Percentiles rank a stretch among this genome's conserved stretches.
phyloP scores from a whole-genome alignment of 1,140 invertebrate genomes.

The Drosophila gunungcola region DNA sequence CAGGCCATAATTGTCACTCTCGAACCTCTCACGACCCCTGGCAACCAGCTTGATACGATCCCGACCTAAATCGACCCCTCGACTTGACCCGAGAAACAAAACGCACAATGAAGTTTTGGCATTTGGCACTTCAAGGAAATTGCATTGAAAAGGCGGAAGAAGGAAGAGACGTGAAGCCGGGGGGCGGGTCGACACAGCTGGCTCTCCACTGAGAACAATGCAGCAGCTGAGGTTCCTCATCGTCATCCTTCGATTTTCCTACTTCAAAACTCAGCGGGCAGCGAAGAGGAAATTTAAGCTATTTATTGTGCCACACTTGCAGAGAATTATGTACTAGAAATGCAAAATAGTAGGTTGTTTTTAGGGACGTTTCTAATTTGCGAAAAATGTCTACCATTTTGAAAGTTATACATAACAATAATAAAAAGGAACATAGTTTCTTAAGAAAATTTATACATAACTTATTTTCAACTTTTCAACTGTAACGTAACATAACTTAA shows the following conservation, averaged over 20 bases:
- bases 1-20: slow-evolving; percentile 44
- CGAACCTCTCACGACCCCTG: slow-evolving; percentile 24
- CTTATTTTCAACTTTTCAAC: too few relatives aligned
- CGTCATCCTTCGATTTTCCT: slow-evolving; percentile 19
- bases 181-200: slow-evolving; percentile 2
- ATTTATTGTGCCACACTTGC: slow-evolving; percentile 19
- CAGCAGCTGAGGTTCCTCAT: neutral
- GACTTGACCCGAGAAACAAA: slow-evolving; percentile 35
- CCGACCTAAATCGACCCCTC: slow-evolving; percentile 29
- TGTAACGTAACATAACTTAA: too few relatives aligned
- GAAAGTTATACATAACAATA: too few relatives aligned
- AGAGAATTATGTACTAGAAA: slow-evolving; percentile 17
- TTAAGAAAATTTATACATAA: neutral
- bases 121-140: slow-evolving; percentile 70
- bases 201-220: slow-evolving; percentile 54
- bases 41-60: slow-evolving; percentile 42
- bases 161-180: slow-evolving; percentile 20
- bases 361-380: neutral
- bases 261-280: slow-evolving; percentile 49
- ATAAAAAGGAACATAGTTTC: too few relatives aligned
- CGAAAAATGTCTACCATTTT: neutral
- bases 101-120: slow-evolving; percentile 64
- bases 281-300: slow-evolving; percentile 9
- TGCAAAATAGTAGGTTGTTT: slow-evolving; percentile 20
- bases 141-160: slow-evolving; percentile 59